Percentiles rank a stretch among this genome's conserved stretches.
phyloP scores from a whole-genome alignment of 2,113 vertebrate species.

The Neoarius graeffei region DNA sequence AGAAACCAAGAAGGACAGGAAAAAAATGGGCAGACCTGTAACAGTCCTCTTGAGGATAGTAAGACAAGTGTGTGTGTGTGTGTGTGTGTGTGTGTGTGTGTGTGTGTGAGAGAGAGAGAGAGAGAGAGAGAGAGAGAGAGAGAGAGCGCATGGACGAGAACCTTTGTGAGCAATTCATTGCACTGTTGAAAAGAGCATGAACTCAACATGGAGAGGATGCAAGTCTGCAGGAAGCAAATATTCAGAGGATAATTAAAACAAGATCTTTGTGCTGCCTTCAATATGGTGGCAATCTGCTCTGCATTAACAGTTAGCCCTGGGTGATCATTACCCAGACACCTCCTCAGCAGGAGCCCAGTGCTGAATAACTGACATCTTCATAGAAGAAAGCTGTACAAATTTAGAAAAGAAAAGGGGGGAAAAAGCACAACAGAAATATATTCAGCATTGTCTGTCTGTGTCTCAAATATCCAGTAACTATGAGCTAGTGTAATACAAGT shows the following conservation, averaged over 20 bases:
- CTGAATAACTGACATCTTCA: slow-evolving; percentile 54
- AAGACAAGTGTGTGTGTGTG: neutral
- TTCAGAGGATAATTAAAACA: slow-evolving; percentile 67
- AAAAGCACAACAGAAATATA: slow-evolving; percentile 25
- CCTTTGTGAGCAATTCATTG: slow-evolving; percentile 44
- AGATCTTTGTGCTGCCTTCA: slow-evolving; percentile 56
- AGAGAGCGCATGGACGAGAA: neutral
- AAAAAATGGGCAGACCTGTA: too few relatives aligned
- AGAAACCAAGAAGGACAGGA: too few relatives aligned
- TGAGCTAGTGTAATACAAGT: slow-evolving; percentile 42
- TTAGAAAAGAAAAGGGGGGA: neutral
- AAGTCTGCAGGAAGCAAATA: slow-evolving; percentile 60
- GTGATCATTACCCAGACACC: slow-evolving; percentile 67
- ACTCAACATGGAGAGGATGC: slow-evolving; percentile 48
- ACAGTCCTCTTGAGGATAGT: neutral
- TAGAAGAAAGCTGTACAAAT: slow-evolving; percentile 25
- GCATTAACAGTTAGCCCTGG: slow-evolving; percentile 67
- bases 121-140: too few relatives aligned
- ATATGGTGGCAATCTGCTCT: slow-evolving; percentile 69
- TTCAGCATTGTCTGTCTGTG: slow-evolving; percentile 29
- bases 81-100: slow-evolving; percentile 21
- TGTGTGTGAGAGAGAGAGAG: neutral
- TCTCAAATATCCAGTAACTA: slow-evolving; percentile 8
- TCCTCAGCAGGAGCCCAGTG: slow-evolving; percentile 57
- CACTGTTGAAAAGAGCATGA: slow-evolving; percentile 33